These are phyloP conservation scores for Procavia capensis DNA, from an alignment of 2,113 vertebrate genomes.

Conservation along the genomic window DNA sequence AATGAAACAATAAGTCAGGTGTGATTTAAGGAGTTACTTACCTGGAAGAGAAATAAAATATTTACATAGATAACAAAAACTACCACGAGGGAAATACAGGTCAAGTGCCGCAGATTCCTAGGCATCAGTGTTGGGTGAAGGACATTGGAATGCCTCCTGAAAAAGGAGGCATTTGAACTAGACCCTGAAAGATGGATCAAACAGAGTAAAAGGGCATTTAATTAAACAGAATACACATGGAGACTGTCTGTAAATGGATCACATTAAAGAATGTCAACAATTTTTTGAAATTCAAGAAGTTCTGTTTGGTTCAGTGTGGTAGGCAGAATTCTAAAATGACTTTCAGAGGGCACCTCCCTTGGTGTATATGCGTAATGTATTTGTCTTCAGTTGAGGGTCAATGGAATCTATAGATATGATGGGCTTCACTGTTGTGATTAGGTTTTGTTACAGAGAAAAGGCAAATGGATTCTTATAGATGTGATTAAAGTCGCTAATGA, in stretches of 20 bases:
- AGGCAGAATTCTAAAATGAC: neutral
- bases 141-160: neutral
- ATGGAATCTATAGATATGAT: neutral
- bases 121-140: neutral
- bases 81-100: neutral
- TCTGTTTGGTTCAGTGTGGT: neutral
- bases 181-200: neutral
- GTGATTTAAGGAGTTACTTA: neutral
- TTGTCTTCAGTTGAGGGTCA: neutral
- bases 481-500: too few relatives aligned
- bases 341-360: neutral
- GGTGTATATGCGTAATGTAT: neutral
- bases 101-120: neutral
- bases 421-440: neutral
- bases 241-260: neutral
- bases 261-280: neutral
- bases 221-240: neutral
- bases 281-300: constrained; percentile 10
- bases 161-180: neutral
- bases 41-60: neutral
- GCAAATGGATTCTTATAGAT: neutral
- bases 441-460: neutral
- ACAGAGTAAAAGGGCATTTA: neutral
- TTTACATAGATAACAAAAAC: constrained; percentile 12
- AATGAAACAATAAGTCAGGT: neutral